A percentile compares a stretch with the other conserved stretches of the same genome.
These are phyloP conservation scores for Archivesica marissinica DNA, from an alignment of 1,140 invertebrate species.

Conservation along the genomic window DNA sequence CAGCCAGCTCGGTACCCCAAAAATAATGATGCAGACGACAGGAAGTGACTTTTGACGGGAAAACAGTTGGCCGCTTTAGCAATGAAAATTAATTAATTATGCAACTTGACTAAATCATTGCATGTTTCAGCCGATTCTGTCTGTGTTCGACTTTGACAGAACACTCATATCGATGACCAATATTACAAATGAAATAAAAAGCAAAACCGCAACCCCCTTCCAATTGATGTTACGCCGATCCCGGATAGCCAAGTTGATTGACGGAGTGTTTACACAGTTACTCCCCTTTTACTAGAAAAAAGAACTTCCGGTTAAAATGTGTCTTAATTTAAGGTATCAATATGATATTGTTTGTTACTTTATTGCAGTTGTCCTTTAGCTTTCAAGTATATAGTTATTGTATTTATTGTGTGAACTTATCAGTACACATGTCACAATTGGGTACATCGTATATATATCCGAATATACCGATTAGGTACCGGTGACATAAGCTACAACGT, in stretches of 20 bases:
- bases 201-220: too few species aligned
- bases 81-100: not conserved
- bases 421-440: too few species aligned
- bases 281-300: not conserved
- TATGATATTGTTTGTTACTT: not conserved
- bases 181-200: too few species aligned
- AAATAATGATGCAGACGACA: slow-evolving; percentile 13
- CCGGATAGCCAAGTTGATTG: too few species aligned
- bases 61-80: not conserved
- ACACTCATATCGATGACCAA: not conserved
- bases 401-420: too few species aligned
- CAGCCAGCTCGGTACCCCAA: too few species aligned
- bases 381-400: too few species aligned
- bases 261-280: not conserved
- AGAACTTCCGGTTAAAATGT: not conserved
- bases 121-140: not conserved
- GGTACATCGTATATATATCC: too few species aligned
- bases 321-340: not conserved
- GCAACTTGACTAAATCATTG: not conserved
- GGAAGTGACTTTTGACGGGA: slow-evolving; percentile 22
- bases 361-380: not conserved
- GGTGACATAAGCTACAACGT: too few species aligned
- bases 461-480: too few species aligned
- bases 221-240: too few species aligned
- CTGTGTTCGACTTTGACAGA: not conserved